Evolutionary conservation across 2,113 vertebrate genomes (phyloP).

Genomic region (Amphiprion ocellaris): DNA sequence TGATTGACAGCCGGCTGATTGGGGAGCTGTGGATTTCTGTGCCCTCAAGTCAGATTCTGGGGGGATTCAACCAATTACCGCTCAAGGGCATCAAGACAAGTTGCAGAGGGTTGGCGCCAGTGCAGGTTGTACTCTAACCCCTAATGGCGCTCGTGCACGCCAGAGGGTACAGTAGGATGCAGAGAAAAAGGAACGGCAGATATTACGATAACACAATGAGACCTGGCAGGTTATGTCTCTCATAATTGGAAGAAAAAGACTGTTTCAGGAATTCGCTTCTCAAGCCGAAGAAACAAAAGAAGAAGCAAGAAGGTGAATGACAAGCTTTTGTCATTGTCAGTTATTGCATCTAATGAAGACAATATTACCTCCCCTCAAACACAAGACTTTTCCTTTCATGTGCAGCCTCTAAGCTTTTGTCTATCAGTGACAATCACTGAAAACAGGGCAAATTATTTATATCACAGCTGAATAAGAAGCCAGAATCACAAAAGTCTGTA

Average conservation of each 20-base stretch:
- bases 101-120: slow-evolving; percentile 56
- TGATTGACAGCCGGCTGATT: slow-evolving; percentile 81
- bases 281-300: slow-evolving; percentile 21
- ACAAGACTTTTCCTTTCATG: neutral
- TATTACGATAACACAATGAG: slow-evolving; percentile 62
- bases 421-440: neutral
- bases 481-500: neutral
- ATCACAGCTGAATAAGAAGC: neutral
- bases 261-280: slow-evolving; percentile 18
- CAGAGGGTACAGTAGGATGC: slow-evolving; percentile 62
- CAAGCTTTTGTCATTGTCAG: slow-evolving; percentile 16
- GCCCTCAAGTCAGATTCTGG: slow-evolving; percentile 79
- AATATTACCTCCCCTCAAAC: neutral
- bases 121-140: slow-evolving; percentile 69
- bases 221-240: slow-evolving; percentile 58
- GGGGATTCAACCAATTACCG: slow-evolving; percentile 82
- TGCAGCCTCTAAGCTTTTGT: neutral
- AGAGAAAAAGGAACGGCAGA: slow-evolving; percentile 39
- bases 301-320: slow-evolving; percentile 34
- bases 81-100: slow-evolving; percentile 82
- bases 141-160: slow-evolving; percentile 47
- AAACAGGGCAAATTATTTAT: neutral
- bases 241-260: slow-evolving; percentile 62
- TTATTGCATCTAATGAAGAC: neutral
- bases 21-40: slow-evolving; percentile 75